These are phyloP conservation scores for Drosophila baimaii DNA, from an alignment of 1,140 invertebrate genomes.

Conservation along the genomic window DNA sequence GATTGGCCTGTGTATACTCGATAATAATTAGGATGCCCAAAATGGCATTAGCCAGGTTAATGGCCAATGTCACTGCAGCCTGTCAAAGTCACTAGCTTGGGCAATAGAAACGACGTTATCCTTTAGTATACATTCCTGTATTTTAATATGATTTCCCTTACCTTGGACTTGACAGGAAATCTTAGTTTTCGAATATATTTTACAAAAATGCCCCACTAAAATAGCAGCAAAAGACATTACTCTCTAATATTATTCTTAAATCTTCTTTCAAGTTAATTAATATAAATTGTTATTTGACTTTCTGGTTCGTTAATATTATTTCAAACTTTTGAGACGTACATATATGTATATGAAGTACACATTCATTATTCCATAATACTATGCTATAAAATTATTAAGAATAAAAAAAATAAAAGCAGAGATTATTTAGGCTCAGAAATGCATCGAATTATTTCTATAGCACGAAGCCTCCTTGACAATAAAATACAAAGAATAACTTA, in stretches of 20 bases:
- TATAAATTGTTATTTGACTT: too few species aligned
- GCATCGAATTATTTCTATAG: background rate
- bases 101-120: background rate
- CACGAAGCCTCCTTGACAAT: background rate
- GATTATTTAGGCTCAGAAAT: background rate
- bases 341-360: too few species aligned
- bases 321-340: too few species aligned
- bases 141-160: too few species aligned
- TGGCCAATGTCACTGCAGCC: slow-evolving; percentile 33
- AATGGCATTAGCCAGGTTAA: slow-evolving; percentile 55
- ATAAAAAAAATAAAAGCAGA: too few species aligned
- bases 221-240: too few species aligned
- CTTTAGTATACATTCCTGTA: background rate
- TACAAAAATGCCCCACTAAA: too few species aligned
- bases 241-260: background rate
- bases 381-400: too few species aligned
- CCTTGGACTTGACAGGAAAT: too few species aligned
- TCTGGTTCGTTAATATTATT: too few species aligned
- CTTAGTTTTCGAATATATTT: too few species aligned
- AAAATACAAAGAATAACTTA: background rate
- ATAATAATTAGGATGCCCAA: slow-evolving; percentile 54
- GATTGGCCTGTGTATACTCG: slow-evolving; percentile 41
- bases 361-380: too few species aligned
- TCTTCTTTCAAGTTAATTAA: background rate
- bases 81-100: background rate